A percentile compares a stretch with the other conserved stretches of the same genome.
Conservation (phyloP, 2,113 vertebrate genomes). For the Ciconia maguari region DNA sequence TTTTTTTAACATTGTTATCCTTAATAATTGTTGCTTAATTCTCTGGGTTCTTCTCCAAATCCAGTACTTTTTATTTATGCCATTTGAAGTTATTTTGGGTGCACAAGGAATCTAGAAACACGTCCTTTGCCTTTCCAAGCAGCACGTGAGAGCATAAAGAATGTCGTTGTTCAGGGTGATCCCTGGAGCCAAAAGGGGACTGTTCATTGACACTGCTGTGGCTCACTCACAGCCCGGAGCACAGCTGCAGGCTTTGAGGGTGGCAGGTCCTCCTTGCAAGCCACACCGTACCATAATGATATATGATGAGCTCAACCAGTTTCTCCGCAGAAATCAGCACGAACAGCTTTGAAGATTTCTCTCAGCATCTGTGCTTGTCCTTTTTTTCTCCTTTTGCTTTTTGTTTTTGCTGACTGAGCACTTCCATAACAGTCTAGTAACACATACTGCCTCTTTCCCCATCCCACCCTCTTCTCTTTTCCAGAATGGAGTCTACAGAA, state of each 20-base stretch:
- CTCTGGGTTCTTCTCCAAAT: not conserved
- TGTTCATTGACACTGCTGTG: not conserved
- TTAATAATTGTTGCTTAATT: not conserved
- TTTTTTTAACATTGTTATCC: not conserved
- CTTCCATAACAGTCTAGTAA: not conserved
- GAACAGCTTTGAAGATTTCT: slow-evolving; percentile 33
- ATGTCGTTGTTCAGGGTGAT: slow-evolving; percentile 14
- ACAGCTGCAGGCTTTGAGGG: not conserved
- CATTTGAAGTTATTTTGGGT: not conserved
- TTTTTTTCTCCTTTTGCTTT: not conserved
- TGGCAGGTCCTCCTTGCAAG: not conserved
- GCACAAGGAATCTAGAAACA: not conserved
- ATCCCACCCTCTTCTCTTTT: slow-evolving; percentile 36
- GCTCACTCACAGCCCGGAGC: not conserved
- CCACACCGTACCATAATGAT: not conserved
- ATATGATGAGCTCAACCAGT: not conserved
- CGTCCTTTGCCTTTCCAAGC: not conserved
- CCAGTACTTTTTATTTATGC: not conserved
- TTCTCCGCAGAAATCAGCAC: not conserved
- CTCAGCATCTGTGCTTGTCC: not conserved
- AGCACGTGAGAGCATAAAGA: not conserved
- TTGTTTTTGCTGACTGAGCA: not conserved
- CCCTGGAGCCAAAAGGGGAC: not conserved
- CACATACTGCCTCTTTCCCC: not conserved
- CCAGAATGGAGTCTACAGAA: slow-evolving; percentile 87